phyloP scores from a whole-genome alignment of 2,113 vertebrate genomes.

The Chinchilla lanigera region DNA sequence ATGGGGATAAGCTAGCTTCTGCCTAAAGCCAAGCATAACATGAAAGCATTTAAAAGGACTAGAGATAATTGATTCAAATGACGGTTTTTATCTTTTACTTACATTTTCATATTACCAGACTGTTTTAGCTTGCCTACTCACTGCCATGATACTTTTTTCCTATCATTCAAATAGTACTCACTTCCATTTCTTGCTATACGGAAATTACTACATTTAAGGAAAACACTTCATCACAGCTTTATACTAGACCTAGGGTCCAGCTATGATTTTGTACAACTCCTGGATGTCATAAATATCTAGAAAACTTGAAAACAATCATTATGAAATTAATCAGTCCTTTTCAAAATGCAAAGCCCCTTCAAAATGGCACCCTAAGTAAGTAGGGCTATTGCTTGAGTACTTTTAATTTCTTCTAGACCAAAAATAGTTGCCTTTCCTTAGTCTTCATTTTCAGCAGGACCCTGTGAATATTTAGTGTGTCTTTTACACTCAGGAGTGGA shows the following conservation, averaged over 20 bases:
- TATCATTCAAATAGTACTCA: constrained; percentile 60
- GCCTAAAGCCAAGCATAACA: background rate
- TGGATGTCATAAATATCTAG: constrained; percentile 19
- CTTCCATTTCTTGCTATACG: constrained; percentile 53
- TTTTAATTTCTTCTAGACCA: constrained; percentile 34
- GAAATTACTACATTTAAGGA: constrained; percentile 60
- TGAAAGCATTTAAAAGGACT: background rate
- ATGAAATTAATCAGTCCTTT: constrained; percentile 54
- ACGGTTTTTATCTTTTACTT: constrained; percentile 44
- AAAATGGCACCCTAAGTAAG: constrained; percentile 40
- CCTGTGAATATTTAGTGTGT: constrained; percentile 10
- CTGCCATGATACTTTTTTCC: constrained; percentile 26
- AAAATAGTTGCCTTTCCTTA: constrained; percentile 45
- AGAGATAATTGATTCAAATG: constrained; percentile 39
- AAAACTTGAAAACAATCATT: constrained; percentile 48
- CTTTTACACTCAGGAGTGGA: constrained; percentile 33
- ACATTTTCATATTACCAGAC: constrained; percentile 39
- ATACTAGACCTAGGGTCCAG: constrained; percentile 22
- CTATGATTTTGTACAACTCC: constrained; percentile 54
- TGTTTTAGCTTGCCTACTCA: constrained; percentile 22
- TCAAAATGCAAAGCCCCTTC: constrained; percentile 53
- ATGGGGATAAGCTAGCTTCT: background rate
- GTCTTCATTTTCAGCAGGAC: constrained; percentile 18
- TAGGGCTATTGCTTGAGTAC: constrained; percentile 14
- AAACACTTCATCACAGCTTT: constrained; percentile 53